phyloP scores from a whole-genome alignment of 2,113 vertebrate species.

The Petrocephalus zakoni region DNA sequence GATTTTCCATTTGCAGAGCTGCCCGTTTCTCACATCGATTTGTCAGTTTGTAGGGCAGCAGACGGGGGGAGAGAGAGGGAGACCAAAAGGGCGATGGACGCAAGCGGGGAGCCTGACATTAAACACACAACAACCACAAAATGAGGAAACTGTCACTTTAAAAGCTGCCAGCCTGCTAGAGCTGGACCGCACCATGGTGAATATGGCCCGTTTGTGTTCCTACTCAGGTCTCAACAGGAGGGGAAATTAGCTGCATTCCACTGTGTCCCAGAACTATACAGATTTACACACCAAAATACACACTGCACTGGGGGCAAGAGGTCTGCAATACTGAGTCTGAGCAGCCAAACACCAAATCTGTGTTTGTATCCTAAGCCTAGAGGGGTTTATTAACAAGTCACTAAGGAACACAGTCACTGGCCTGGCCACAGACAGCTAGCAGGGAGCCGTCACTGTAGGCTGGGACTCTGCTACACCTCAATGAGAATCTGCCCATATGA shows the following conservation, averaged over 20 bases:
- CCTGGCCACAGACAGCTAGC: not conserved
- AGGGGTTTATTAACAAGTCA: not conserved
- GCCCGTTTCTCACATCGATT: constrained; percentile 14
- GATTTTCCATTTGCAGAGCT: constrained; percentile 15
- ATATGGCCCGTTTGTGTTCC: not conserved
- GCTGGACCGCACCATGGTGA: not conserved
- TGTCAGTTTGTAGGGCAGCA: not conserved
- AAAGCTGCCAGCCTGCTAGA: not conserved
- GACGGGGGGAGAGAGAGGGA: not conserved
- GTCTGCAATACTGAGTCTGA: not conserved
- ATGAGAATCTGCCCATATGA: not conserved
- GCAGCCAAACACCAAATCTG: not conserved
- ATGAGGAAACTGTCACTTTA: not conserved
- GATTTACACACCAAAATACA: not conserved
- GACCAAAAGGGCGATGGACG: not conserved
- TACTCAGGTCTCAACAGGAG: not conserved
- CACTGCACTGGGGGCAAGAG: not conserved
- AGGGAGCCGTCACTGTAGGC: not conserved
- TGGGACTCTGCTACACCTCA: not conserved
- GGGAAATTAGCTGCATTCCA: not conserved
- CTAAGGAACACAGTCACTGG: not conserved
- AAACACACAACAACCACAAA: not conserved
- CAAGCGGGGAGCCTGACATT: not conserved
- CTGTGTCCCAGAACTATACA: not conserved
- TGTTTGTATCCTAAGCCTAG: not conserved